phyloP scores from a whole-genome alignment of 2,888 invertebrate species.

The Nymphalis c-album region DNA sequence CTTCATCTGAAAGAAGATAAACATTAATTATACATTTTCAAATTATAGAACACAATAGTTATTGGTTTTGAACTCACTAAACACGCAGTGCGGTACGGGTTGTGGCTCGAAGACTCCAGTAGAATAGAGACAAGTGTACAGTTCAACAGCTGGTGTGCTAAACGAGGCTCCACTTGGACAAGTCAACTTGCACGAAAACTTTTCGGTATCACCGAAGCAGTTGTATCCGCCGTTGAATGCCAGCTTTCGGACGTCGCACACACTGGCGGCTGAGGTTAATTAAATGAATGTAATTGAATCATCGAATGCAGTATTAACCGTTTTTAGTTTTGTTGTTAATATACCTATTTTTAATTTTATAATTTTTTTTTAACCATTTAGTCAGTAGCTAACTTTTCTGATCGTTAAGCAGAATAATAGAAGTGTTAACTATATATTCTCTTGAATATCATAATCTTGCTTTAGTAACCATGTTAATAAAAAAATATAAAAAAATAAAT shows the following conservation, averaged over 20 bases:
- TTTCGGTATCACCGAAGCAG: slow-evolving; percentile 83
- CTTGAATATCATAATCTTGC: too few relatives aligned
- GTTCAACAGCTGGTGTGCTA: slow-evolving; percentile 80
- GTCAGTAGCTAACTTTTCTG: too few relatives aligned
- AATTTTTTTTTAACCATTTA: neutral
- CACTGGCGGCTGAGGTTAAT: slow-evolving; percentile 73
- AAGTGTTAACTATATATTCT: too few relatives aligned
- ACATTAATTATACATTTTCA: neutral
- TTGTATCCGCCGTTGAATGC: slow-evolving; percentile 89
- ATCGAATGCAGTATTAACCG: neutral
- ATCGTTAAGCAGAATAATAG: too few relatives aligned
- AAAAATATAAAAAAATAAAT: too few relatives aligned
- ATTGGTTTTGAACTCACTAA: slow-evolving; percentile 65
- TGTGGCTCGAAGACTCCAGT: slow-evolving; percentile 85
- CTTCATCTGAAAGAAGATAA: slow-evolving; percentile 56
- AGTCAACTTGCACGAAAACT: slow-evolving; percentile 83
- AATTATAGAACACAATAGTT: neutral
- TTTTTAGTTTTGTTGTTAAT: too few relatives aligned
- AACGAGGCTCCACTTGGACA: slow-evolving; percentile 86
- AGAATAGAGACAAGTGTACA: slow-evolving; percentile 85
- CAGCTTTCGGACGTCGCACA: slow-evolving; percentile 83
- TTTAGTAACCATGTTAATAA: too few relatives aligned
- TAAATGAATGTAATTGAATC: neutral
- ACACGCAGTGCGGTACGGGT: slow-evolving; percentile 87
- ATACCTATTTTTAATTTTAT: too few relatives aligned